Evolutionary conservation across 2,797 vertebrate species (phyloP).

Genomic region (Spea hammondii): DNA sequence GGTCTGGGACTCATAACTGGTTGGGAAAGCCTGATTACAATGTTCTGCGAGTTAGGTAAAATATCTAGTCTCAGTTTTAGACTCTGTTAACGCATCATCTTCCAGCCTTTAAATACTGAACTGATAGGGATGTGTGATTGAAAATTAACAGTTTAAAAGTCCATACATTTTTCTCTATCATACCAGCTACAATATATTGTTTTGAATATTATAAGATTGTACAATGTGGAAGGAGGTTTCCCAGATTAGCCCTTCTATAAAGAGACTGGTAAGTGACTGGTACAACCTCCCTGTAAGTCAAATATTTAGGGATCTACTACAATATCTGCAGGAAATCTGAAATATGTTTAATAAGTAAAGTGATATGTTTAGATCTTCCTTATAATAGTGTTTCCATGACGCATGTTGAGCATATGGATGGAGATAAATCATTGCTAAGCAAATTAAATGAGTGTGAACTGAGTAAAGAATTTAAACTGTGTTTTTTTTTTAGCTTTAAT

Average conservation of each 20-base stretch:
- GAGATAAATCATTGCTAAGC: constrained; percentile 14
- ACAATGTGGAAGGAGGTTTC: not conserved
- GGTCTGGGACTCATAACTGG: too few species aligned
- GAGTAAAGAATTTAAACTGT: constrained; percentile 1
- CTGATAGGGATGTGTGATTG: too few species aligned
- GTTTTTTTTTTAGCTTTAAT: constrained; percentile 2
- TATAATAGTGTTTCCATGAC: constrained; percentile 29
- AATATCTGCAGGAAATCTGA: constrained; percentile 5
- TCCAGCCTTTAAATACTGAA: too few species aligned
- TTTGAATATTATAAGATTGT: not conserved
- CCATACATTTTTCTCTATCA: too few species aligned
- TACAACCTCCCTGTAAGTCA: not conserved
- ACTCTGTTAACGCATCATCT: too few species aligned
- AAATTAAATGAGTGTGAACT: not conserved
- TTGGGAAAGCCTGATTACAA: too few species aligned
- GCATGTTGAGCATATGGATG: constrained; percentile 2
- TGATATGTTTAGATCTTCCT: constrained; percentile 32
- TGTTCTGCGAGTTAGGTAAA: too few species aligned
- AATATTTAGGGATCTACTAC: constrained; percentile 23
- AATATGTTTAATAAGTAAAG: constrained; percentile 34
- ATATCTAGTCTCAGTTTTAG: too few species aligned
- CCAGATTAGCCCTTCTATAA: not conserved
- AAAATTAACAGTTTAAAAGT: too few species aligned
- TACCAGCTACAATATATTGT: too few species aligned
- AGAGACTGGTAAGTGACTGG: not conserved